These are phyloP conservation scores for Galleria mellonella DNA, from an alignment of 1,140 invertebrate genomes.

Conservation along the genomic window DNA sequence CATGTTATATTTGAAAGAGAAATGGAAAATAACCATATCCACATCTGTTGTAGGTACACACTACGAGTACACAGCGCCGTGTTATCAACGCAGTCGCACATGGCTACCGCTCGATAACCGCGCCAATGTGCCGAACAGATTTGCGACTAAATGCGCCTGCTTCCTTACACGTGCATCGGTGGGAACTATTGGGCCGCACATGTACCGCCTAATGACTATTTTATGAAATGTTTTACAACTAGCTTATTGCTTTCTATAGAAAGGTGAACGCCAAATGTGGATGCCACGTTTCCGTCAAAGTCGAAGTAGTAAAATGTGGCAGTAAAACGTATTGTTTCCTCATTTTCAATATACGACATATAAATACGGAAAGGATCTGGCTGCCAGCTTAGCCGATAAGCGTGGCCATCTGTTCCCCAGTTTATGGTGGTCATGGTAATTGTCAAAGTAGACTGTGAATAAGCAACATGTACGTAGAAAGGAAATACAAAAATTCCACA, in stretches of 20 bases:
- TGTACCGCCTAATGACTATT: conserved; percentile 47
- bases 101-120: conserved; percentile 12
- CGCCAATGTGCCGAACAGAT: conserved; percentile 56
- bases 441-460: too few relatives aligned
- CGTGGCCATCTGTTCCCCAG: too few relatives aligned
- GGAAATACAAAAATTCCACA: too few relatives aligned
- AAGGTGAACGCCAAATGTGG: conserved; percentile 65
- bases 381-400: too few relatives aligned
- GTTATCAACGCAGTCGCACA: conserved; percentile 16
- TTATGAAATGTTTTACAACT: conserved; percentile 65
- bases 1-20: not conserved
- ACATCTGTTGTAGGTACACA: conserved; percentile 2
- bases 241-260: conserved; percentile 51
- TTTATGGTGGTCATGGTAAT: too few relatives aligned
- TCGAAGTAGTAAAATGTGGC: conserved; percentile 22
- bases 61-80: conserved; percentile 10
- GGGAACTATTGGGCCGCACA: conserved; percentile 38
- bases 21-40: not conserved
- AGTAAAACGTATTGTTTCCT: conserved; percentile 22
- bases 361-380: too few relatives aligned
- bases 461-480: too few relatives aligned
- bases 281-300: conserved; percentile 33
- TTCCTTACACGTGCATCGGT: conserved; percentile 51
- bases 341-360: conserved; percentile 14
- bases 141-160: conserved; percentile 34